phyloP scores from a whole-genome alignment of 2,797 vertebrate genomes.

The Malacoctenus gilli region DNA sequence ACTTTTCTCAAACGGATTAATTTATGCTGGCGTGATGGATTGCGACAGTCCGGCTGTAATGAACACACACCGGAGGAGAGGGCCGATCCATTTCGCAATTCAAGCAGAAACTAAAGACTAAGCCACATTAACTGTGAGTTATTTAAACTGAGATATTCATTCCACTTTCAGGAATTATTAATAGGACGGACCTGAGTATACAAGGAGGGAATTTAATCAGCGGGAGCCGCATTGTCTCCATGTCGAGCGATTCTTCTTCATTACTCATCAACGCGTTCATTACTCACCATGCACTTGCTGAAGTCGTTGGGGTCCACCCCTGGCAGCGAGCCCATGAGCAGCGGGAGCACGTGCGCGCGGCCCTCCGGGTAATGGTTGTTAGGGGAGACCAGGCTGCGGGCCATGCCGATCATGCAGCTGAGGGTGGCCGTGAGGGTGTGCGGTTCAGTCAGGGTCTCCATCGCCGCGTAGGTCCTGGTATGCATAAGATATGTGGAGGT shows the following conservation, averaged over 20 bases:
- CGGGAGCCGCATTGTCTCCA: constrained; percentile 44
- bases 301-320: constrained; percentile 98
- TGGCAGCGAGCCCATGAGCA: constrained; percentile 94
- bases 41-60: constrained; percentile 52
- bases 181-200: constrained; percentile 41
- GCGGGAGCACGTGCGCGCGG: constrained; percentile 91
- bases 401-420: constrained; percentile 96
- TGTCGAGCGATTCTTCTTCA: constrained; percentile 58
- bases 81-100: constrained; percentile 58
- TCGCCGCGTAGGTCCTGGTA: constrained; percentile 90
- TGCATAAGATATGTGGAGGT: not conserved
- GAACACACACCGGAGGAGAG: constrained; percentile 41
- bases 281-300: constrained; percentile 97
- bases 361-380: constrained; percentile 92
- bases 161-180: constrained; percentile 64
- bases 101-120: constrained; percentile 45
- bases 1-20: constrained; percentile 40
- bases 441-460: constrained; percentile 96
- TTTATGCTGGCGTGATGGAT: constrained; percentile 49
- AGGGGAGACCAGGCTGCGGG: constrained; percentile 91
- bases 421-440: constrained; percentile 97
- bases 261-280: constrained; percentile 55
- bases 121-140: constrained; percentile 57
- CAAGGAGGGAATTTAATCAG: constrained; percentile 59
- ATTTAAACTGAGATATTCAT: constrained; percentile 66